These are phyloP conservation scores for Leptoclinus maculatus DNA, from an alignment of 2,797 vertebrate species.

Conservation along the genomic window DNA sequence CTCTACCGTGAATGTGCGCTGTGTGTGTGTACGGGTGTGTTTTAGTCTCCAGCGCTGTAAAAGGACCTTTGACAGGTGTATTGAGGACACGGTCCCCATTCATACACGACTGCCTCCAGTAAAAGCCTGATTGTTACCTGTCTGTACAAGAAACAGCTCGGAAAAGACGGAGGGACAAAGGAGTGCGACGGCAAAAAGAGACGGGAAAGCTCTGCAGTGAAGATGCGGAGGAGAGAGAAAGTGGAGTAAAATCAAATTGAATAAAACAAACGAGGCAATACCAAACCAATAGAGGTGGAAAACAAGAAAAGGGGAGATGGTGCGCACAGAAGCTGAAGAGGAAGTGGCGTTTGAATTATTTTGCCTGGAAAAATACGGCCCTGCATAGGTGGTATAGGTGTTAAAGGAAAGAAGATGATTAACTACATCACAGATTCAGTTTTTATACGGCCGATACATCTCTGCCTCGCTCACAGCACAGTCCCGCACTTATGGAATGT, in stretches of 20 bases:
- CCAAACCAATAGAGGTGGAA: conserved; percentile 12
- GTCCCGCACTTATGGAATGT: conserved; percentile 72
- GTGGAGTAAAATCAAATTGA: conserved; percentile 41
- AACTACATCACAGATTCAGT: conserved; percentile 71
- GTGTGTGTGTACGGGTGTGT: conserved; percentile 24
- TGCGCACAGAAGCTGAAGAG: conserved; percentile 11
- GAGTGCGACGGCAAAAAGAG: conserved; percentile 12
- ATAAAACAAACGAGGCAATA: conserved; percentile 38
- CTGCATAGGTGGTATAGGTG: conserved; percentile 48
- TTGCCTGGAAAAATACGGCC: conserved; percentile 56
- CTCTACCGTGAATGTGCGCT: conserved; percentile 15
- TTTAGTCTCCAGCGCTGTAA: conserved; percentile 50
- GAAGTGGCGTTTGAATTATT: conserved; percentile 51
- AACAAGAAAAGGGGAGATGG: conserved; percentile 4
- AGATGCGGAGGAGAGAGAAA: background rate
- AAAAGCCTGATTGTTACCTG: conserved; percentile 79
- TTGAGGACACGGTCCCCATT: conserved; percentile 59
- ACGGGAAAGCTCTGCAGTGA: background rate
- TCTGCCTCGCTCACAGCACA: conserved; percentile 74
- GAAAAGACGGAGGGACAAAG: conserved; percentile 56
- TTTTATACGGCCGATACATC: conserved; percentile 80
- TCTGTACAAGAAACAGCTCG: conserved; percentile 56
- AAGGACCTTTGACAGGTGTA: conserved; percentile 67
- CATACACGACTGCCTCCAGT: conserved; percentile 62
- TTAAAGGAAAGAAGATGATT: conserved; percentile 77